Evolutionary conservation across 2,113 vertebrate species (phyloP), one percentile per base, ranked within the genome.

Genomic region (Hippocampus guttulatus): DNA sequence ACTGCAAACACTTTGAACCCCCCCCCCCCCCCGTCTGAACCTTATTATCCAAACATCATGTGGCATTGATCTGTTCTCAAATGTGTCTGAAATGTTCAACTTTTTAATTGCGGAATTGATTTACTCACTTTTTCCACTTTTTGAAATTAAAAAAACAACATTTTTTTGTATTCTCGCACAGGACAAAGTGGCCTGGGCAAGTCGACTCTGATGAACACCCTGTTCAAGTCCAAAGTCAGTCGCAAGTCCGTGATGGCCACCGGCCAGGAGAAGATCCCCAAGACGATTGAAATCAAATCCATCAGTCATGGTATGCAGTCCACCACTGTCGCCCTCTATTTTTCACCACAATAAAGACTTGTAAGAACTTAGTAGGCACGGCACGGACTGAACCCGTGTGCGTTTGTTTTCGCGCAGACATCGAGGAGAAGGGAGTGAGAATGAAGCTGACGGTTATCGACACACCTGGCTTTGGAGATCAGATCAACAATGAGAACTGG

Each of bases 401-500:
- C 54, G 11, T 75, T 15, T 80, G 12, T 83, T 16, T 82, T 9
- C 67, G 40, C 86, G 12, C 90, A 99, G 97, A 98, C 70, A 95
- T 99, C 0, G 97, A 99, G 80, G 97, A 99, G 89, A 99, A 99
- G 63, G 97, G 97, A 0, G 96, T 99, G 67, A 95, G 94, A 68
- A 99, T 99, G 97, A 99, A 99, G 86, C 92, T 99, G 86, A 98
- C 96, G 0, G 97, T 99, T 75, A 98, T 99, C 0, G 97, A 99
- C 90, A 99, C 97, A 0, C 97, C 97, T 0, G 97, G 97, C 25
- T 99, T 98, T 63, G 97, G 97, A 75, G 97, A 99, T 84, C 97
- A 98, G 89, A 98, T 99, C 89, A 99, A 98, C 93, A 99, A 98
- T 0, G 96, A 98, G 89, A 98, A 99, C 89, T 99, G 97, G 97